Percentiles rank a stretch among this genome's conserved stretches.
These are phyloP conservation scores for Agriotes lineatus DNA, from an alignment of 2,888 invertebrate genomes.

Conservation along the genomic window DNA sequence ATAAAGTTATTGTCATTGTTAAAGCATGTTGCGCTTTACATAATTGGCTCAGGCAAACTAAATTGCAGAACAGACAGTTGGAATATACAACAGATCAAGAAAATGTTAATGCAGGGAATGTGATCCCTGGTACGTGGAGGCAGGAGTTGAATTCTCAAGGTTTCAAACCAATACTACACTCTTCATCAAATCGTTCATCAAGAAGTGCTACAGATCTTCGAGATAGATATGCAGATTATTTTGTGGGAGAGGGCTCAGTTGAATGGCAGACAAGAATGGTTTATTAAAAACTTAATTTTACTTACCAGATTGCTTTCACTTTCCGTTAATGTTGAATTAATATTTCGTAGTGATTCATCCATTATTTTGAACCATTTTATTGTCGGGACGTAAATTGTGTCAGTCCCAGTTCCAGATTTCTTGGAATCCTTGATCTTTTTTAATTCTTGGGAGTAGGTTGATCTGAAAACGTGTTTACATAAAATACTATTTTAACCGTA, in stretches of 20 bases:
- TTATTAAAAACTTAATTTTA: neutral
- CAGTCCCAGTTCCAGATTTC: constrained; percentile 19
- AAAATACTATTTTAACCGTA: no score
- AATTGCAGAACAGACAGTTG: no score
- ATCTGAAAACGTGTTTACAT: no score
- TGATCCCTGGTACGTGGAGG: neutral
- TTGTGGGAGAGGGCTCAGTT: neutral
- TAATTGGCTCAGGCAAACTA: no score
- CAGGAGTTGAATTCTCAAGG: no score
- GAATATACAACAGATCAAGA: no score
- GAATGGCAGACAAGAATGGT: neutral
- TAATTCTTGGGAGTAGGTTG: constrained; percentile 35
- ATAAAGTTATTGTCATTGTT: no score
- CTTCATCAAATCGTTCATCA: no score
- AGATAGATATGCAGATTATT: neutral
- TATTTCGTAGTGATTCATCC: constrained; percentile 18
- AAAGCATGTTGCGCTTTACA: no score
- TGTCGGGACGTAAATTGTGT: constrained; percentile 26
- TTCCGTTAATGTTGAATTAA: neutral
- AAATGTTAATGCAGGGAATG: neutral
- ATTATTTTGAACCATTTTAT: constrained; percentile 34
- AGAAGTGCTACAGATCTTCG: neutral
- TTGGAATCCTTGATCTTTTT: constrained; percentile 23
- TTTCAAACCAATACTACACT: no score
- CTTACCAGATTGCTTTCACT: constrained; percentile 1